Evolutionary conservation across 2,797 vertebrate genomes (phyloP).

Genomic region (Sebastes jordani): DNA sequence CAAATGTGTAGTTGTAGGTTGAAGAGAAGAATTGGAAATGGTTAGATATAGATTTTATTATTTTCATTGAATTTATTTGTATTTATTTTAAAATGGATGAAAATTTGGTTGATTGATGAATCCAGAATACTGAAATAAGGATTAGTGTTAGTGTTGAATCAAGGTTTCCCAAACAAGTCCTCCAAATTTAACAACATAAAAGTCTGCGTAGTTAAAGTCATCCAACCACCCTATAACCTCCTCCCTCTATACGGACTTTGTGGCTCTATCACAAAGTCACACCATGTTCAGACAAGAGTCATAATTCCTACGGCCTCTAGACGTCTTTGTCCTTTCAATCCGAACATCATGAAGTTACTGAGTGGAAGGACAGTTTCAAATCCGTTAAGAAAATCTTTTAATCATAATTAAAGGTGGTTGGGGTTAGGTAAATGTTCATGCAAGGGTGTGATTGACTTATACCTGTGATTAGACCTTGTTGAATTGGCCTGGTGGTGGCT

Average conservation of each 20-base stretch:
- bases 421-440: background rate
- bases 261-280: background rate
- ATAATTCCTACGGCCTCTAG: background rate
- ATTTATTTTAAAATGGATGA: background rate
- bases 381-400: background rate
- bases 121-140: background rate
- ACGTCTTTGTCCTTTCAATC: background rate
- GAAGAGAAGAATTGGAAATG: no score
- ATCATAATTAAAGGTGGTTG: background rate
- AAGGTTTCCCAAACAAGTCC: background rate
- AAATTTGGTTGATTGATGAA: background rate
- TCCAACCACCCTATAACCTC: background rate
- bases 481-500: background rate
- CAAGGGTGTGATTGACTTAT: background rate
- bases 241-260: background rate
- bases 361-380: background rate
- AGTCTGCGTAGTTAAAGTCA: background rate
- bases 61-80: background rate
- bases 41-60: background rate
- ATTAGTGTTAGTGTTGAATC: background rate
- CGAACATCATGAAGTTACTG: background rate
- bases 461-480: background rate
- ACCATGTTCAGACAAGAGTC: background rate
- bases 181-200: background rate
- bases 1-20: background rate